Evolutionary conservation across 2,888 invertebrate species (phyloP).

Genomic region (Melinaea marsaeus): DNA sequence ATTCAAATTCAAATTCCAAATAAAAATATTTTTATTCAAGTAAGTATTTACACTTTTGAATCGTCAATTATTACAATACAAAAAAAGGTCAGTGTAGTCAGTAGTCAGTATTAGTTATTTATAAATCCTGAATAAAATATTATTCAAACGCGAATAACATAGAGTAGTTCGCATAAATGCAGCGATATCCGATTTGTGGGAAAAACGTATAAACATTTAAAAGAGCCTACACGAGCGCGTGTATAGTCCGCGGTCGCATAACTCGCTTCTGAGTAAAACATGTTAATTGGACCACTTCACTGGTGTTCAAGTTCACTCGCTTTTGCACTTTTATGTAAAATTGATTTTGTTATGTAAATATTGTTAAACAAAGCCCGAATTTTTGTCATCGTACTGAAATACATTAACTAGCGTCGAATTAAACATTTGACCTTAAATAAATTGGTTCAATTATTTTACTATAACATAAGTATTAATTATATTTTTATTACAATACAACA

Average conservation of each 20-base stretch:
- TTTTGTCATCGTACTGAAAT: slow-evolving; percentile 18
- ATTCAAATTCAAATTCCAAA: no score
- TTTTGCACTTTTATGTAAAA: slow-evolving; percentile 75
- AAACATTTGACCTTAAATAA: neutral
- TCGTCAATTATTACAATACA: no score
- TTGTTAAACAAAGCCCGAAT: slow-evolving; percentile 56
- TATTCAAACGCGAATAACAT: slow-evolving; percentile 39
- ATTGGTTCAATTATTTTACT: no score
- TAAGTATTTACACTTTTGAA: no score
- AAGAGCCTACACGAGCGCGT: slow-evolving; percentile 59
- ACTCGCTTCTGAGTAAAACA: slow-evolving; percentile 71
- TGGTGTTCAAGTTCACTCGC: slow-evolving; percentile 69
- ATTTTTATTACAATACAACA: no score
- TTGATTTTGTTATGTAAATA: slow-evolving; percentile 71
- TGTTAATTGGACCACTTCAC: slow-evolving; percentile 76
- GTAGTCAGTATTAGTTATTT: slow-evolving; percentile 27
- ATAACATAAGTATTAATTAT: no score
- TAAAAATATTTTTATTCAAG: no score
- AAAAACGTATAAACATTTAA: slow-evolving; percentile 73
- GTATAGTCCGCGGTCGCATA: slow-evolving; percentile 57
- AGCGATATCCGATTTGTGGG: slow-evolving; percentile 68
- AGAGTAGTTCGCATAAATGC: slow-evolving; percentile 59
- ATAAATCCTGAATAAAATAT: slow-evolving; percentile 33
- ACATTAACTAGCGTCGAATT: slow-evolving; percentile 17
- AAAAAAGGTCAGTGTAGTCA: no score